A percentile compares a stretch with the other conserved stretches of the same genome.
These are phyloP conservation scores for Helostoma temminkii DNA, from an alignment of 2,797 vertebrate genomes.

Conservation along the genomic window DNA sequence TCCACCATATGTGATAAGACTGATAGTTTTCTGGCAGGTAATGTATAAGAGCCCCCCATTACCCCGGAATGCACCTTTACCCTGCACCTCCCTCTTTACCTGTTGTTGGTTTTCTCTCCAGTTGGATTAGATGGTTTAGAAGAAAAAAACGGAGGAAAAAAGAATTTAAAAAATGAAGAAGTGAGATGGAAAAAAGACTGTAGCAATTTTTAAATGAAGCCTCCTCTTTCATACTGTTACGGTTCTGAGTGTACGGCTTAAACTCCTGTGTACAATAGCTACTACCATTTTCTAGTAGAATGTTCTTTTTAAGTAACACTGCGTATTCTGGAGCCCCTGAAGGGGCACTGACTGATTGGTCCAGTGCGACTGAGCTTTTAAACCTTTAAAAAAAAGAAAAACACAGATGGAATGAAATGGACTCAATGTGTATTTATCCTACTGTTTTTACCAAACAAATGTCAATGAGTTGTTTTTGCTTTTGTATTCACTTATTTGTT, in stretches of 20 bases:
- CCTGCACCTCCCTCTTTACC: constrained; percentile 69
- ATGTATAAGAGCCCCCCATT: constrained; percentile 85
- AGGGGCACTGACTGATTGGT: constrained; percentile 80
- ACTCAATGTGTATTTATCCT: constrained; percentile 89
- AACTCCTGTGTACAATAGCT: constrained; percentile 82
- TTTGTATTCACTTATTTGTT: constrained; percentile 74
- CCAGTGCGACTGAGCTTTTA: constrained; percentile 79
- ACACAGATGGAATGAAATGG: constrained; percentile 76
- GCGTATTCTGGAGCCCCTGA: constrained; percentile 74
- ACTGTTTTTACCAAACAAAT: constrained; percentile 88
- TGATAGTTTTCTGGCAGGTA: constrained; percentile 90
- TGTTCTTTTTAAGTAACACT: constrained; percentile 85
- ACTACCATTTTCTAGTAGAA: constrained; percentile 87
- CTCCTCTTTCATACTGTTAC: constrained; percentile 81
- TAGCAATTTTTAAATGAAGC: constrained; percentile 85
- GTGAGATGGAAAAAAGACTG: constrained; percentile 76
- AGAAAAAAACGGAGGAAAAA: constrained; percentile 49
- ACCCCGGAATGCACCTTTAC: constrained; percentile 82
- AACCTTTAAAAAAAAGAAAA: constrained; percentile 52
- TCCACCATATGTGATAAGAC: constrained; percentile 88
- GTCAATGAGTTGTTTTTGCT: constrained; percentile 74
- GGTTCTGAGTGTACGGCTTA: constrained; percentile 82
- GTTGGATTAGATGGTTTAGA: constrained; percentile 78
- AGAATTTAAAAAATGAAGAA: constrained; percentile 58
- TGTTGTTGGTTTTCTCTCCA: constrained; percentile 80